These are phyloP conservation scores for Agrypnus murinus DNA, from an alignment of 2,888 invertebrate species.

Conservation along the genomic window DNA sequence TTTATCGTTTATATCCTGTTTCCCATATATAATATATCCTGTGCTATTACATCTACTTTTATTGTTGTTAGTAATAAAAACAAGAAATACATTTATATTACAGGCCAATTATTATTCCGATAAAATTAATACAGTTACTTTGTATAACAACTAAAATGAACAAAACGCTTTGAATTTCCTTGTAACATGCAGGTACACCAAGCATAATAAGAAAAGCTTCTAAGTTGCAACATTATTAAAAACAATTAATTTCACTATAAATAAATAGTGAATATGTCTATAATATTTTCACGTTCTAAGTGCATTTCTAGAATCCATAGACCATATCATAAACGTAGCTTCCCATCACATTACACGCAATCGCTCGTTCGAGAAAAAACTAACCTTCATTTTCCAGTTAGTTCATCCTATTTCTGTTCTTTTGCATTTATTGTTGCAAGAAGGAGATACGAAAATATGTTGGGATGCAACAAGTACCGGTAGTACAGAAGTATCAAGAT, in stretches of 20 bases:
- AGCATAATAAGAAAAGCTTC: too few species aligned
- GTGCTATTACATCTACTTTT: too few species aligned
- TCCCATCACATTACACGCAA: slow-evolving; percentile 34
- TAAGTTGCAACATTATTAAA: neutral
- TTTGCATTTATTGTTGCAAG: slow-evolving; percentile 1
- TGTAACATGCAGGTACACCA: too few species aligned
- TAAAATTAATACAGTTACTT: too few species aligned
- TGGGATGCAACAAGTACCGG: slow-evolving; percentile 14
- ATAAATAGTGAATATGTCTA: slow-evolving; percentile 22
- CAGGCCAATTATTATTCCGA: too few species aligned
- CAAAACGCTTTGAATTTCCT: too few species aligned
- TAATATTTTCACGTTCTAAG: slow-evolving; percentile 32
- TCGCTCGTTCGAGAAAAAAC: neutral
- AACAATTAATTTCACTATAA: slow-evolving; percentile 39
- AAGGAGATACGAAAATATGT: neutral
- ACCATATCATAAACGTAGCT: slow-evolving; percentile 42
- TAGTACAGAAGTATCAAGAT: slow-evolving; percentile 62
- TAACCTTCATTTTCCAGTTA: slow-evolving; percentile 6
- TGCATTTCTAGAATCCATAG: slow-evolving; percentile 46
- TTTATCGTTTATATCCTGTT: too few species aligned
- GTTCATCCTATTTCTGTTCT: slow-evolving; percentile 1
- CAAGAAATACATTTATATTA: too few species aligned
- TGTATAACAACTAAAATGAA: too few species aligned
- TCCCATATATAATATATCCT: too few species aligned
- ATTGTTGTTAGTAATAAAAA: too few species aligned